Base-by-base conservation (phyloP, 2,888 invertebrate genomes). In the Drosophila percnosoma region DNA sequence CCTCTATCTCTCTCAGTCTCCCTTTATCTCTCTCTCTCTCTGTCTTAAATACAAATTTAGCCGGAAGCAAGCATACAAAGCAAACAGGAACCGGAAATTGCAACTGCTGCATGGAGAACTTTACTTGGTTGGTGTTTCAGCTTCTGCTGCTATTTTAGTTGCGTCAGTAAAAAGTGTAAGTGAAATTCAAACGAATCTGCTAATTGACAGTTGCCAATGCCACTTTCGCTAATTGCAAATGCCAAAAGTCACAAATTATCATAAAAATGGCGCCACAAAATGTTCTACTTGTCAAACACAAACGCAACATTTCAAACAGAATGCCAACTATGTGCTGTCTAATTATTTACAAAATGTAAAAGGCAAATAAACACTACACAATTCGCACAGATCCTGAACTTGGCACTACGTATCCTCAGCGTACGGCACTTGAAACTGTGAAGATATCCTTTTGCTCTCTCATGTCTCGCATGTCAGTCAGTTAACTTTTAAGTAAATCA, bases 401-500 rank as follows among this genome's bases (percentile, higher is more conserved):
- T 65, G 57, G 48, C 75, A 62, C 75, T 65, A 40, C 59, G 74
- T 60, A 66, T 63, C 68, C 76, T 70, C 66, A 54, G 27, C 48
- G 40, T 66, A 53, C 54, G 42, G 31, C 60, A 70, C 73, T 71
- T 68, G 38, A 80, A 75, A 75, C 70, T 62, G 70, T 59, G 58
- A 58, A 38, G 62, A 51, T 58, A 78, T 66, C 60, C 70, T 49
- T 71, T 69, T 73, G 52, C 73, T 69, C 69, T 52, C 72, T 45
- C 61, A 63, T 73, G 82, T 77, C 79, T 80, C 45, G 15, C 21
- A 45, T 15, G 45, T 45, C 83, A 78, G 73, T 60, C 76, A 73
- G 81, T 89, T 87, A 87, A 81, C 79, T 82, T 78, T 82, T 71
- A 65, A 79, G 81, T 81, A 84, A 89, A 84, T 82, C 70, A 87